A percentile compares a stretch with the other conserved stretches of the same genome.
Evolutionary conservation across 2,888 invertebrate genomes (phyloP).

Genomic region (Eupelmus urozonus): DNA sequence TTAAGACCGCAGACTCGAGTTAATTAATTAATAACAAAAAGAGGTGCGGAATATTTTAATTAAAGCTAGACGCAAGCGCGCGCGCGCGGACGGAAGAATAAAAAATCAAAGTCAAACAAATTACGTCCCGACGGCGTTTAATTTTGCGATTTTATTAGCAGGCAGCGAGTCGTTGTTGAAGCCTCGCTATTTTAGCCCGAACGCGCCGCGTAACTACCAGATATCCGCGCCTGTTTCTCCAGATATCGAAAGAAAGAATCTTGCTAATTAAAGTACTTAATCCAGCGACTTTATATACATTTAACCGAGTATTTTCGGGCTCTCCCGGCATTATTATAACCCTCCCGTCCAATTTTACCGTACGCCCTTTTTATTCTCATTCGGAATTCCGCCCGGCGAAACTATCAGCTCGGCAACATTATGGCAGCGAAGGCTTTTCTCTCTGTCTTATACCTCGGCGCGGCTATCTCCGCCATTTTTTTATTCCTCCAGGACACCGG

Average conservation of each 20-base stretch:
- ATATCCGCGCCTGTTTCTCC: too few relatives aligned
- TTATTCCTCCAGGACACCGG: conserved; percentile 32
- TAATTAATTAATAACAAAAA: conserved; percentile 53
- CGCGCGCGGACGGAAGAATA: not conserved
- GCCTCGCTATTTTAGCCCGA: conserved; percentile 19
- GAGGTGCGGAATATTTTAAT: conserved; percentile 43
- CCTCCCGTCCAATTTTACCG: not conserved
- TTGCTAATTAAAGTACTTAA: conserved; percentile 56
- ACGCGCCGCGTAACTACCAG: too few relatives aligned
- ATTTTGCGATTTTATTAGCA: conserved; percentile 54
- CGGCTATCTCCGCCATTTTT: conserved; percentile 37
- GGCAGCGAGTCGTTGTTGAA: conserved; percentile 29
- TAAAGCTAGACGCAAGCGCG: conserved; percentile 41
- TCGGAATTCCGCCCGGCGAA: conserved; percentile 6
- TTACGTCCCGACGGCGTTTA: conserved; percentile 30
- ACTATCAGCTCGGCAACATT: conserved; percentile 46
- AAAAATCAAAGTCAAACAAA: conserved; percentile 45
- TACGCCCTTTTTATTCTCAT: not conserved
- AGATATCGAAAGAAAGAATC: conserved; percentile 37
- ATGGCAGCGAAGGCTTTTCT: conserved; percentile 24
- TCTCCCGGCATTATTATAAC: not conserved
- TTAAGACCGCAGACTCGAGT: conserved; percentile 10
- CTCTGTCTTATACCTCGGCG: conserved; percentile 1
- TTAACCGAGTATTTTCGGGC: conserved; percentile 40
- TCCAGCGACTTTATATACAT: conserved; percentile 44